phyloP scores from a whole-genome alignment of 2,888 invertebrate genomes.

The Pollenia griseotomentosa region DNA sequence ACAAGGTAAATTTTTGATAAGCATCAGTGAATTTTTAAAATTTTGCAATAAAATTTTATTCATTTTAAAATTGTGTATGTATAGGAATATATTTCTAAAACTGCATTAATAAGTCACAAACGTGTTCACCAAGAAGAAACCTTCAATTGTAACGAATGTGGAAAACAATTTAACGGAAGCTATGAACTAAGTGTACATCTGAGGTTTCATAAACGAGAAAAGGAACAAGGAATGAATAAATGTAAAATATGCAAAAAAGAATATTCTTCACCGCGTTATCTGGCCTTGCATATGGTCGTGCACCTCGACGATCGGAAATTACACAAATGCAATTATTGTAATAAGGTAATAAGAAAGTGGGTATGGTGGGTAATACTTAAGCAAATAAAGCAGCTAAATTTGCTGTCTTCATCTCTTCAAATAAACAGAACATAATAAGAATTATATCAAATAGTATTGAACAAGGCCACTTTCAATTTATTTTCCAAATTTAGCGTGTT shows the following conservation, averaged over 20 bases:
- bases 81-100: slow-evolving; percentile 73
- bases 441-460: background rate
- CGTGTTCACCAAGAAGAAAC: slow-evolving; percentile 76
- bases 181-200: slow-evolving; percentile 77
- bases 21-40: background rate
- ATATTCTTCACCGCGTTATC: slow-evolving; percentile 76
- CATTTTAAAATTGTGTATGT: background rate
- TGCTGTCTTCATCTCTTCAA: too few relatives aligned
- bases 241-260: slow-evolving; percentile 76
- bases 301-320: slow-evolving; percentile 3
- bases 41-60: background rate
- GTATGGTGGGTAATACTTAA: too few relatives aligned
- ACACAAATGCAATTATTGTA: slow-evolving; percentile 36
- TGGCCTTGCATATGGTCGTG: slow-evolving; percentile 76
- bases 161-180: slow-evolving; percentile 75
- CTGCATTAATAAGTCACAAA: slow-evolving; percentile 76
- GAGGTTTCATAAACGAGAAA: slow-evolving; percentile 76
- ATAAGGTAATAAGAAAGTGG: slow-evolving; percentile 27
- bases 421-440: background rate
- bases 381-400: too few relatives aligned
- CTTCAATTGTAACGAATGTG: slow-evolving; percentile 74
- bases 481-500: too few relatives aligned
- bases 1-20: slow-evolving; percentile 60
- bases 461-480: too few relatives aligned
- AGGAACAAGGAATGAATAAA: slow-evolving; percentile 58